Base-by-base conservation (phyloP, 2,113 vertebrate species). In the Calidris pygmaea region DNA sequence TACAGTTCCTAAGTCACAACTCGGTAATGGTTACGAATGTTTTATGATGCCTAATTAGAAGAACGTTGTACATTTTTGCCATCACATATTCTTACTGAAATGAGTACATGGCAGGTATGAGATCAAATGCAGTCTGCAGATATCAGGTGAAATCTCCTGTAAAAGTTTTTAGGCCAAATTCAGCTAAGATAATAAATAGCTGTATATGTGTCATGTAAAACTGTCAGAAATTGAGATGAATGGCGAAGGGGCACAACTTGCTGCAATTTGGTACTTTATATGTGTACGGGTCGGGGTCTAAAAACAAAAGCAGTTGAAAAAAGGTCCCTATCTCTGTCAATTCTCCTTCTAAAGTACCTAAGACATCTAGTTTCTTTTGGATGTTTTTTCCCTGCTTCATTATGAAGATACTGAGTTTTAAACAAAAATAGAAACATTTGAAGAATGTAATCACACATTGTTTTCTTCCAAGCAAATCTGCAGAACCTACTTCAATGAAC, bases 401-500 rank as follows among this genome's bases (percentile, higher is more conserved):
- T 93, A 62, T 66, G 67, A 66, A 87, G 80, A 82, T n/a, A 82
- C 45, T 65, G 35, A 14, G 20, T 85, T 95, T 79, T 85, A 85
- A 79, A 59, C 62, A 66, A 73, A 91, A 82, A 22, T 43, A 85
- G 66, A 89, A 95, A 37, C 30, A 50, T 85, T 62, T 82, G 43
- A 93, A 75, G 48, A 91, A 76, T 58, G 70, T 63, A 94, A 85
- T 93, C 66, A 58, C 12, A 18, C 23, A 24, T 39, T 90, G 53
- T 48, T 94, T 91, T 91, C 45, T 89, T 85, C 70, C 62, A 65
- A 91, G 74, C 39, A 73, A 87, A 76, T 91, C 58, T 87, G 48
- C 85, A 89, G 70, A 82, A 79, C 19, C 11, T 79, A 24, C 50
- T 91, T 85, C 48, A 85, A n/a, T 73, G 81, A 87, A 68, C 77